phyloP scores from a whole-genome alignment of 2,797 vertebrate species.

The Chaetophractus vellerosus region DNA sequence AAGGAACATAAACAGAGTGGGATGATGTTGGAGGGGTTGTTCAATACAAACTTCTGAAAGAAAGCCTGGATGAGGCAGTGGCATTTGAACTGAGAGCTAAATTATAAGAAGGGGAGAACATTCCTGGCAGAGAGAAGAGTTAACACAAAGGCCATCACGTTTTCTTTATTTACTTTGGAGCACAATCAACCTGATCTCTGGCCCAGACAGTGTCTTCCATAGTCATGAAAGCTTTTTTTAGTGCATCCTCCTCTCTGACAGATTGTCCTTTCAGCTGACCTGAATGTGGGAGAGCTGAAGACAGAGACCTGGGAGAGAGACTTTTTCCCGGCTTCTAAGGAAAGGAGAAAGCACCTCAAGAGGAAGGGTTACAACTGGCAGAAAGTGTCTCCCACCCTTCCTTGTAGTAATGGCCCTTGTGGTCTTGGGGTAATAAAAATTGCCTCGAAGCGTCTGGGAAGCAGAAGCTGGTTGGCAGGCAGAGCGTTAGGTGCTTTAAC shows the following conservation, averaged over 20 bases:
- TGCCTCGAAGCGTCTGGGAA: not conserved
- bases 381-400: fast-evolving
- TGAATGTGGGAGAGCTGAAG: not conserved
- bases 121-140: not conserved
- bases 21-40: not conserved
- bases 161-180: not conserved
- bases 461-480: not conserved
- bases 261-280: not conserved
- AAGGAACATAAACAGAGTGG: not conserved
- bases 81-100: not conserved
- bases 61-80: not conserved
- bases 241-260: not conserved
- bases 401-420: not conserved
- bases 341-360: not conserved
- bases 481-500: fast-evolving
- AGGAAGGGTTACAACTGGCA: not conserved
- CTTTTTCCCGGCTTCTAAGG: not conserved
- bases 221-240: not conserved
- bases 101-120: not conserved
- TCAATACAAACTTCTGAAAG: not conserved
- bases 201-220: not conserved
- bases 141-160: not conserved
- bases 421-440: not conserved
- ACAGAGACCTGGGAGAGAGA: not conserved
- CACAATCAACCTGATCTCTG: not conserved